Conservation (phyloP, 2,797 vertebrate species). For the Sebastiscus albofasciatus region DNA sequence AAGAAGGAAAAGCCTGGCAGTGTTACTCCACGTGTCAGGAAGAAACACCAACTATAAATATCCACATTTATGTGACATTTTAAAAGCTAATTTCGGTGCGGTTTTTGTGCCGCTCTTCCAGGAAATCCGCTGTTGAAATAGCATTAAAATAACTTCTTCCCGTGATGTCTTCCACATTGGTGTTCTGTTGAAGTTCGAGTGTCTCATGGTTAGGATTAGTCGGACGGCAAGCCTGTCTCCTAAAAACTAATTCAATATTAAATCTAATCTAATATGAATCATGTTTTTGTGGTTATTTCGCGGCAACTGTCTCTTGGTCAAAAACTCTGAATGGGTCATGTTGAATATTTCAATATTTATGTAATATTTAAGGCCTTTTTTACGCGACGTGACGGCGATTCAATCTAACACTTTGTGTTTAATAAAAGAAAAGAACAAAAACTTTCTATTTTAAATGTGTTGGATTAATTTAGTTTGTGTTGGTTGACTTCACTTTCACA, state of each 20-base stretch:
- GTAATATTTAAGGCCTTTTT: not conserved
- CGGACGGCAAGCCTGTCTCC: not conserved
- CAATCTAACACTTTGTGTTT: not conserved
- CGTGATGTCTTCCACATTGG: not conserved
- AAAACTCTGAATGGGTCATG: not conserved
- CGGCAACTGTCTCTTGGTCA: not conserved
- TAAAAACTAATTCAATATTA: not conserved
- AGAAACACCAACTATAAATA: not conserved
- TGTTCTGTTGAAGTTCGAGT: not conserved
- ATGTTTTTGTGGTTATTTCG: not conserved
- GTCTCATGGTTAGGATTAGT: not conserved
- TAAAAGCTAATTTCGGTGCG: not conserved
- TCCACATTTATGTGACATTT: not conserved
- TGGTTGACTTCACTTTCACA: not conserved
- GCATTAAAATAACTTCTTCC: not conserved
- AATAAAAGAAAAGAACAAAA: not conserved
- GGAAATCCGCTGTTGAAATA: not conserved
- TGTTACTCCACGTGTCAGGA: constrained; percentile 8
- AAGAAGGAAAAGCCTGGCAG: constrained; percentile 33
- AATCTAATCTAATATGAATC: not conserved
- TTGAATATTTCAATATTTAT: not conserved
- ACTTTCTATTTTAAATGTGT: not conserved
- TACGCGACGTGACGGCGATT: rapidly evolving
- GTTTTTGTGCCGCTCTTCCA: not conserved
- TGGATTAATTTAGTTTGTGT: not conserved